phyloP scores from a whole-genome alignment of 2,888 invertebrate species.

The Campoplex nolae region DNA sequence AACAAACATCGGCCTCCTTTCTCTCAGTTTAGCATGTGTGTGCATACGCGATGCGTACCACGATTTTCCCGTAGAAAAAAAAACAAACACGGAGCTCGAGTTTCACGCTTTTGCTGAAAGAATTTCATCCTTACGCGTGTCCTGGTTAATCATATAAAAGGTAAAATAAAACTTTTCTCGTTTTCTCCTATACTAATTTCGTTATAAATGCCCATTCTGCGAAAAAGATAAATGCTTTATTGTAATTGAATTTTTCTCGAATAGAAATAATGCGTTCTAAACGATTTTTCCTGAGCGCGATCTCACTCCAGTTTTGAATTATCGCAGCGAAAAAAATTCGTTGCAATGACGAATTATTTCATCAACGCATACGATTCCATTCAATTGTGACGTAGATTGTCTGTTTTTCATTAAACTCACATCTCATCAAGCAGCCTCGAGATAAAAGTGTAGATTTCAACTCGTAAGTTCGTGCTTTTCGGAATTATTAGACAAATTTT shows the following conservation, averaged over 20 bases:
- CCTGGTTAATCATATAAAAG: neutral
- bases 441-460: no score
- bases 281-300: neutral
- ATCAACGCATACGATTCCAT: neutral
- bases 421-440: no score
- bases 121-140: conserved; percentile 33
- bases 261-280: conserved; percentile 10
- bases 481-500: no score
- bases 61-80: conserved; percentile 21
- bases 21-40: conserved; percentile 35
- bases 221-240: conserved; percentile 11
- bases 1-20: conserved; percentile 55
- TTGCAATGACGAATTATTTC: neutral
- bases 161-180: conserved; percentile 40
- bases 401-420: no score
- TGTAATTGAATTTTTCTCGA: neutral
- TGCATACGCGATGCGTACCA: neutral
- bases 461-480: no score
- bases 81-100: conserved; percentile 35
- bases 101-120: conserved; percentile 60
- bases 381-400: neutral
- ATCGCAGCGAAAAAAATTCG: neutral
- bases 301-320: neutral
- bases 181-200: conserved; percentile 23
- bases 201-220: neutral